phyloP scores from a whole-genome alignment of 2,888 invertebrate species.

The Autographa pulchrina region DNA sequence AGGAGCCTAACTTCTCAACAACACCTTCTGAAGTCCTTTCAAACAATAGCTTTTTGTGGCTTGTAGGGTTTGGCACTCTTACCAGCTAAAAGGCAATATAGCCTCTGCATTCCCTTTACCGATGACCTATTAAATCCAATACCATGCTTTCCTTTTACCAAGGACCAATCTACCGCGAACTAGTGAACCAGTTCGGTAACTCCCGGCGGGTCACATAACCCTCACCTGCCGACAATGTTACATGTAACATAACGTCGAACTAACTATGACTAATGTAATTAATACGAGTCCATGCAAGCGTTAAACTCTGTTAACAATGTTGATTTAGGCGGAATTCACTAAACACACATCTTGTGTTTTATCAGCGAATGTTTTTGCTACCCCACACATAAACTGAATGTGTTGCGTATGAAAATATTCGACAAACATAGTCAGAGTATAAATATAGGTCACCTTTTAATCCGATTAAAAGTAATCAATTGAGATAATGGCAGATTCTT shows the following conservation, averaged over 20 bases:
- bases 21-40: too few species aligned
- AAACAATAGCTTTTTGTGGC: too few species aligned
- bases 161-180: background rate
- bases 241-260: constrained; percentile 40
- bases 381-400: constrained; percentile 1
- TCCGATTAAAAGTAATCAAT: too few species aligned
- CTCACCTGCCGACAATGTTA: constrained; percentile 4
- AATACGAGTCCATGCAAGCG: constrained; percentile 53
- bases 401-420: constrained; percentile 1
- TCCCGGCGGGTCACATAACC: constrained; percentile 4
- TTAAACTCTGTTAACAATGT: constrained; percentile 53
- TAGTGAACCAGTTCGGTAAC: background rate
- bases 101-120: background rate
- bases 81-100: background rate
- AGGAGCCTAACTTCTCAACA: too few species aligned
- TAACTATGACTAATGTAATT: constrained; percentile 46
- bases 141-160: background rate
- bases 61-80: too few species aligned
- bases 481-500: too few species aligned
- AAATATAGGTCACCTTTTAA: background rate
- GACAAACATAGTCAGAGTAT: background rate
- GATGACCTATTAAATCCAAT: too few species aligned
- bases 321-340: constrained; percentile 56
- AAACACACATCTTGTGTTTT: constrained; percentile 36
- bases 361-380: constrained; percentile 3